Evolutionary conservation across 2,888 invertebrate genomes (phyloP), one percentile per base, ranked within the genome.

Genomic region (Philhelius pedissequus): DNA sequence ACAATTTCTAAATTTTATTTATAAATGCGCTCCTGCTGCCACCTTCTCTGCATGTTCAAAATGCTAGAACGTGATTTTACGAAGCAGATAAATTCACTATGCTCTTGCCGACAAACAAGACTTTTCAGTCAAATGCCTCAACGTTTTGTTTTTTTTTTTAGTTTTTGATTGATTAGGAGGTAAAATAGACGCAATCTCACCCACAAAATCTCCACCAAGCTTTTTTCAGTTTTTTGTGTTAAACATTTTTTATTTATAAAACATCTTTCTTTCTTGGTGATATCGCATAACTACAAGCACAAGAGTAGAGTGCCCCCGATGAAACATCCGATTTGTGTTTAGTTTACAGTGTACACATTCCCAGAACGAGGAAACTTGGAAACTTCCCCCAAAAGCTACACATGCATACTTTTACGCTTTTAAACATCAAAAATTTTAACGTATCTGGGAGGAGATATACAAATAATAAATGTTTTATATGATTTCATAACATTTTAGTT

Each of bases 31-130:
- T 40, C 38, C 38, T 56, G 56, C 20, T 20, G 27, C 7, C 13
- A 48, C 20, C 32, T 62, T 38, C 18, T 69, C 15, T 50, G 58
- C 64, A 70, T 82, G 48, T 60, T 83, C 52, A 66, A 74, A 78
- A 74, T 64, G 66, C 69, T 40, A 70, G 68, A 80, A 84, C 84
- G 80, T 84, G 84, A 84, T 84, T n/a, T 76, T 66, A 78, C 60
- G 50, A 56, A 22, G 13, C 64, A 56, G 69, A 69, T 54, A 66
- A 54, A 71, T 68, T 71, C 18, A 43, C 64, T 52, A 38, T 60
- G 45, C 13, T 54, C 40, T 18, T 18, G 4, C 22, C 32, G 54
- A 9, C 45, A 56, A 40, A 54, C 84, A 84, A 79, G 84, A 80
- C 84, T 79, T 78, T 74, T 52, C 35, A 62, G 43, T 56, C 45